Evolutionary conservation across 2,888 invertebrate genomes (phyloP), one percentile per base, ranked within the genome.

Genomic region (Theristus sp.): DNA sequence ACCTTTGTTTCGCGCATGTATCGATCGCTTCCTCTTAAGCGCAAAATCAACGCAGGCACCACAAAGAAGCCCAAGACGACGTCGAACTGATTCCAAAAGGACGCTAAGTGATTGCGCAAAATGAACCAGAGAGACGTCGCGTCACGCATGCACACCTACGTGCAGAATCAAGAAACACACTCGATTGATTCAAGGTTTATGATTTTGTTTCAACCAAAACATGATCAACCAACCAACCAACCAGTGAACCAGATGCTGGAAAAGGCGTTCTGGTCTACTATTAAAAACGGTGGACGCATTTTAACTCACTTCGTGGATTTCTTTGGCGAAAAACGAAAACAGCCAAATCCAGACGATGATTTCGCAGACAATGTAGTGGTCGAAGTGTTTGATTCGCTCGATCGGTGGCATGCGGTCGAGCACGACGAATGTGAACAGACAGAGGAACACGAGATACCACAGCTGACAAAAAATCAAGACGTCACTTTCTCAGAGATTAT

Each of bases 341-440:
- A 28, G 6, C 27, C 26, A 25, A 10, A 25, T 27, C 54, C 54
- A 54, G 2, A 54, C 27, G 13, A 27, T 6, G 20, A 49, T 17
- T 49, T 49, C 49, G n/a, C n/a, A 17, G n/a, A 49, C n/a, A 3
- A n/a, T n/a, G n/a, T 49, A n/a, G 3, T 17, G 10, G 10, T 38
- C 38, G 38, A 6, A 6, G 17, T 38, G 10, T 6, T 13, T 6
- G 10, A 38, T 3, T 13, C 27, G 2, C 26, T 28, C 28, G 26
- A 55, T 6, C 24, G 70, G 69, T 20, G 66, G 62, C 22, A 75
- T 65, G 58, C 74, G 68, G 22, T 70, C 70, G 65, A 75, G 65
- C 31, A 74, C 64, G 62, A 75, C 72, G 64, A 65, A 72, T 24
- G 70, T 69, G 67, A 73, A 74, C 46, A 75, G 55, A 0, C 62